Evolutionary conservation across 2,888 invertebrate genomes (phyloP), one percentile per base, ranked within the genome.

Genomic region (Orthosia gracilis): DNA sequence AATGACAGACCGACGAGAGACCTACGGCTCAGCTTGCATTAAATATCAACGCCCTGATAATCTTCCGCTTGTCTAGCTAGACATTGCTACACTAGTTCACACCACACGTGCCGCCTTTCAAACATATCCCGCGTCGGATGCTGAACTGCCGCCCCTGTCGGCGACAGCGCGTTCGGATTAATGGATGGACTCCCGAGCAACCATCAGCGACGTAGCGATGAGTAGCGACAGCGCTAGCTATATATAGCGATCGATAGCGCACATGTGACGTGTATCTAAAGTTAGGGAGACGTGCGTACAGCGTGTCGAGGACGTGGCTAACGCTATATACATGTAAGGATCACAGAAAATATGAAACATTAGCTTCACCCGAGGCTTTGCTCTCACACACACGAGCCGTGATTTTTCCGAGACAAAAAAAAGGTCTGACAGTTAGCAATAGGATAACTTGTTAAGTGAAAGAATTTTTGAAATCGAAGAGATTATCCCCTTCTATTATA

Each of bases 201-300:
- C 26, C 54, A 52, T 49, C 11, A 15, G 55, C 21, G 13, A 50
- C 26, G 49, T 45, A 47, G 59, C 49, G 49, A 75, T 55, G 52
- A 72, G 73, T n/a, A 26, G 73, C n/a, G n/a, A n/a, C n/a, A n/a
- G n/a, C n/a, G n/a, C n/a, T n/a, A n/a, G n/a, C n/a, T n/a, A n/a
- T n/a, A n/a, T n/a, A n/a, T n/a, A n/a, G n/a, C 73, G 61, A 49
- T 73, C 54, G 54, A 75, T 80, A 73, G 21, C 50, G 21, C 26
- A 23, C 55, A 55, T n/a, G 73, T 73, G 58, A 17, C 70, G 58
- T 4, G 17, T 58, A 9, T 78, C 9, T 57, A 18, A 40, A 23
- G 9, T 12, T n/a, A 5, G 7, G n/a, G 15, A 52, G 52, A 52
- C 58, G 11, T 23, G 26, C 17, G 21, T 47, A 5, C 26, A 21